These are phyloP conservation scores for Podotricha telesiphe DNA, from an alignment of 2,888 invertebrate genomes.

Conservation along the genomic window DNA sequence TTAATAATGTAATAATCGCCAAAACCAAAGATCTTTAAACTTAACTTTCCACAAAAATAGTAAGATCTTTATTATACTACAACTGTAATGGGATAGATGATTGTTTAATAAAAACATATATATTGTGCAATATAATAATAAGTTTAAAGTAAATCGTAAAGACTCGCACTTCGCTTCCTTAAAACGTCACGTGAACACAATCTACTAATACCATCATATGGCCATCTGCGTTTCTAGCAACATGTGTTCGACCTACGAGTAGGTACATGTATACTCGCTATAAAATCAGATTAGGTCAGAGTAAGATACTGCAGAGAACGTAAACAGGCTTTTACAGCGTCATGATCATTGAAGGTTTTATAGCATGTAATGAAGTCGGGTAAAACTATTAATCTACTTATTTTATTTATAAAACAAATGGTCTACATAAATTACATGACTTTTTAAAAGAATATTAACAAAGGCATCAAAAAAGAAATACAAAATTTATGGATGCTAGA, in stretches of 20 bases:
- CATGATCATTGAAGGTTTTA: slow-evolving; percentile 39
- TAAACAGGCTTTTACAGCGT: slow-evolving; percentile 33
- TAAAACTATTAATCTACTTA: neutral
- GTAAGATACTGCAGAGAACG: slow-evolving; percentile 27
- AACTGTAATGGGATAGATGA: neutral
- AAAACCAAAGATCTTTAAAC: too few species aligned
- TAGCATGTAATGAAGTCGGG: slow-evolving; percentile 26
- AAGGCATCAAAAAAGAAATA: too few species aligned
- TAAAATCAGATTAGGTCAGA: slow-evolving; percentile 44
- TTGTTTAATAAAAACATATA: neutral
- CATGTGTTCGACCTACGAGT: slow-evolving; percentile 33
- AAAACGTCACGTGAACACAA: slow-evolving; percentile 50
- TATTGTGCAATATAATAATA: neutral
- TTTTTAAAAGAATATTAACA: neutral
- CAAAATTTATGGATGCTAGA: too few species aligned
- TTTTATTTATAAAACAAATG: neutral
- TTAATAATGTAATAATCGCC: too few species aligned
- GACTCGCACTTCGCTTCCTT: slow-evolving; percentile 10
- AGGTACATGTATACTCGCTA: slow-evolving; percentile 31
- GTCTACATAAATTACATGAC: neutral
- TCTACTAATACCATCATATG: slow-evolving; percentile 55
- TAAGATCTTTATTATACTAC: neutral
- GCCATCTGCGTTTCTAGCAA: slow-evolving; percentile 47
- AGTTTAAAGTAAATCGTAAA: slow-evolving; percentile 21
- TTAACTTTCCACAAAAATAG: too few species aligned